Evolutionary conservation across 53 echinoderm and acorn worm genomes (phyloP).

Genomic region (Paelopatides confundens): DNA sequence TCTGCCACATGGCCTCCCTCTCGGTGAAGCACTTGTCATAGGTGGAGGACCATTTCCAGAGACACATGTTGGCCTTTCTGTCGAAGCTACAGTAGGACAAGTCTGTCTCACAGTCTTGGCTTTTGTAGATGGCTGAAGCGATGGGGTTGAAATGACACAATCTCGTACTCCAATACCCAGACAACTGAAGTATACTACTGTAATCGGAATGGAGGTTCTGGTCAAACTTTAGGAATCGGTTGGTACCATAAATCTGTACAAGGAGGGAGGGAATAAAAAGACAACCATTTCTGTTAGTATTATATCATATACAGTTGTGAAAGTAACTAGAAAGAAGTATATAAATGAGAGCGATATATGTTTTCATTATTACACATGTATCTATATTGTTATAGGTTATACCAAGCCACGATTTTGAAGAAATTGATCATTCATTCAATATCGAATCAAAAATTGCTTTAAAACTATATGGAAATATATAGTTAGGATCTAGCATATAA

Average conservation of each 20-base stretch:
- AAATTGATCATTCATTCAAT: no score
- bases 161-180: conserved; percentile 11
- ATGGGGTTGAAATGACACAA: conserved; percentile 15
- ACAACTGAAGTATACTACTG: neutral
- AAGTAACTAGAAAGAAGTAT: no score
- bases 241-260: conserved; percentile 21
- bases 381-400: no score
- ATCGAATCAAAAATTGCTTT: no score
- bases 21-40: conserved; percentile 9
- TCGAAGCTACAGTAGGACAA: neutral
- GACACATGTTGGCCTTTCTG: neutral
- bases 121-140: neutral
- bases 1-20: conserved; percentile 12
- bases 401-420: no score
- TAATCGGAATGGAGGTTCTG: conserved; percentile 12
- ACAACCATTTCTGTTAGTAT: no score
- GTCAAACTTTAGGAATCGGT: neutral
- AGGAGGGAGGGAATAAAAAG: no score
- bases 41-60: conserved; percentile 5
- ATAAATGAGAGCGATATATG: no score
- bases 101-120: conserved; percentile 6
- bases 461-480: no score
- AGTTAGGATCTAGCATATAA: no score
- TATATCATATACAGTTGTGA: no score
- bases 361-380: no score